Evolutionary conservation across 1,140 invertebrate genomes (phyloP).

Genomic region (Microplitis demolitor): DNA sequence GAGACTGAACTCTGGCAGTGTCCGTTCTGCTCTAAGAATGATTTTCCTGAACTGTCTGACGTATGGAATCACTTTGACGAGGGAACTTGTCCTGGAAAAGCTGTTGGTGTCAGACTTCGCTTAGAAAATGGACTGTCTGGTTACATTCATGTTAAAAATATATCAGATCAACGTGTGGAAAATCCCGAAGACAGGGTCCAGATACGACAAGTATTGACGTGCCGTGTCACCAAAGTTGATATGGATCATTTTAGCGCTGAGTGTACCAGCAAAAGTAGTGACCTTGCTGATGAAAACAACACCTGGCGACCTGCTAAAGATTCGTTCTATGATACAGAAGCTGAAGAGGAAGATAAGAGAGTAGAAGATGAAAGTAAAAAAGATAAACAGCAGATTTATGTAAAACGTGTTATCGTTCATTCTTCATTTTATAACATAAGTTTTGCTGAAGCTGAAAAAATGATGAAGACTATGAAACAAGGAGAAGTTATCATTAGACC

Average conservation of each 20-base stretch:
- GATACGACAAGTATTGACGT: slow-evolving; percentile 87
- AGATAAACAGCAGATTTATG: slow-evolving; percentile 79
- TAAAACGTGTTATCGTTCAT: slow-evolving; percentile 97
- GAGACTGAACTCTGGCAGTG: slow-evolving; percentile 96
- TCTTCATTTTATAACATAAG: slow-evolving; percentile 97
- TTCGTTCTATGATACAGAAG: slow-evolving; percentile 88
- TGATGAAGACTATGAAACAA: slow-evolving; percentile 91
- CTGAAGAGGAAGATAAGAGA: slow-evolving; percentile 80
- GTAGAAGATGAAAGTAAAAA: slow-evolving; percentile 83
- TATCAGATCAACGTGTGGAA: slow-evolving; percentile 92
- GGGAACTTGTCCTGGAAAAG: slow-evolving; percentile 92
- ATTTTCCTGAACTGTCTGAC: slow-evolving; percentile 93
- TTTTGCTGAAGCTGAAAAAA: slow-evolving; percentile 88
- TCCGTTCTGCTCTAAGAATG: slow-evolving; percentile 94
- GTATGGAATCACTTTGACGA: slow-evolving; percentile 99
- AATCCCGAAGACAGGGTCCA: slow-evolving; percentile 92
- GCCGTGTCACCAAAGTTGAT: slow-evolving; percentile 93
- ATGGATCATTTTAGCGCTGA: slow-evolving; percentile 94
- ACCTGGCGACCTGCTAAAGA: slow-evolving; percentile 90
- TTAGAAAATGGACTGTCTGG: slow-evolving; percentile 95
- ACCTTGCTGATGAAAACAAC: slow-evolving; percentile 88
- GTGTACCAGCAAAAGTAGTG: slow-evolving; percentile 91
- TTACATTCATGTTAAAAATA: slow-evolving; percentile 93
- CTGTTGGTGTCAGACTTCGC: slow-evolving; percentile 86
- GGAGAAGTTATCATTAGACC: slow-evolving; percentile 96